Conservation (phyloP, 2,888 invertebrate genomes). For the Temnothorax unifasciatus region DNA sequence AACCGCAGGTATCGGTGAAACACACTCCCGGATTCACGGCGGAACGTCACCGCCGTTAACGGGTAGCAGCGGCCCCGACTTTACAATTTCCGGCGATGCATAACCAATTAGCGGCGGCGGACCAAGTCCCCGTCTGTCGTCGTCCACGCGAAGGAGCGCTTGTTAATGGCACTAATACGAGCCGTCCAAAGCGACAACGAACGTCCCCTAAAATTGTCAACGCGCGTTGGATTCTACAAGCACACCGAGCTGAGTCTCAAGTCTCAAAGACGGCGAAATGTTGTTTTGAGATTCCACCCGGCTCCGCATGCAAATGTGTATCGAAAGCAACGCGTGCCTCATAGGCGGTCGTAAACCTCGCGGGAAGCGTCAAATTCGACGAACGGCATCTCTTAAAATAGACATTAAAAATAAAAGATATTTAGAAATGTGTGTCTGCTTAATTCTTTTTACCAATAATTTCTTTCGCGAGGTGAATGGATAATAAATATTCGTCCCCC, state of each 20-base stretch:
- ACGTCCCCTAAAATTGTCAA: slow-evolving; percentile 63
- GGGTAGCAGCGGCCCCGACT: slow-evolving; percentile 30
- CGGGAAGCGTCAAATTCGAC: neutral
- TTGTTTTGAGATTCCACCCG: slow-evolving; percentile 61
- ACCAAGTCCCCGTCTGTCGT: slow-evolving; percentile 43
- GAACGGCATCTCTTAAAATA: neutral
- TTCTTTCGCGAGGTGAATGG: neutral
- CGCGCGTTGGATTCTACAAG: slow-evolving; percentile 27
- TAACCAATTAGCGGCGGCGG: slow-evolving; percentile 70
- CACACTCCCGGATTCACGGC: slow-evolving; percentile 4
- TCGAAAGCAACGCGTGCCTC: neutral
- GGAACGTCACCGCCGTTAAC: neutral
- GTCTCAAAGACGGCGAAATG: slow-evolving; percentile 59
- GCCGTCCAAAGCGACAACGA: slow-evolving; percentile 38
- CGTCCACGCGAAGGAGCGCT: slow-evolving; percentile 58
- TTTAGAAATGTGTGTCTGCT: neutral
- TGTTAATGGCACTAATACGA: slow-evolving; percentile 68
- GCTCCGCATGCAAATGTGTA: neutral
- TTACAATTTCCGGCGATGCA: slow-evolving; percentile 71
- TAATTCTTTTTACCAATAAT: neutral
- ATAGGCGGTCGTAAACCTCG: neutral
- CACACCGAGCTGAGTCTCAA: slow-evolving; percentile 5
- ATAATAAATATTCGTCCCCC: slow-evolving; percentile 2
- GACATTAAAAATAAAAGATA: neutral
- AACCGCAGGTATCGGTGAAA: slow-evolving; percentile 27